phyloP scores from a whole-genome alignment of 2,797 vertebrate genomes.

The Fistularia tabacaria region DNA sequence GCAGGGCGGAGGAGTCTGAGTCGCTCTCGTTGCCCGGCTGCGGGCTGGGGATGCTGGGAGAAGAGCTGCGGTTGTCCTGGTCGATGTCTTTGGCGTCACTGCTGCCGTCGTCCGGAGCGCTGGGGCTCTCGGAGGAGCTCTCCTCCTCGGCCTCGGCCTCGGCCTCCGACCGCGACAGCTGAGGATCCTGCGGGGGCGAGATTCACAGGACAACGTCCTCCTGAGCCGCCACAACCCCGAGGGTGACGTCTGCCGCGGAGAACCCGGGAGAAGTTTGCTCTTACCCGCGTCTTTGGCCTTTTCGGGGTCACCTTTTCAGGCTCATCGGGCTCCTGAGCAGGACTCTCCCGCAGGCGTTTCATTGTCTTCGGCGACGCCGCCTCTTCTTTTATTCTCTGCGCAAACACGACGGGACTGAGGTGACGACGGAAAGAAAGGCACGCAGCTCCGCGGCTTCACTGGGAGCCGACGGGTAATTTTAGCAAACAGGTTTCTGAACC shows the following conservation, averaged over 20 bases:
- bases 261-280: slow-evolving; percentile 1
- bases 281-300: slow-evolving; percentile 90
- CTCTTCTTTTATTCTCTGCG: slow-evolving; percentile 92
- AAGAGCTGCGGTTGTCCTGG: slow-evolving; percentile 99
- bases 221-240: background rate
- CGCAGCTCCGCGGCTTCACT: too few species aligned
- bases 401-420: too few species aligned
- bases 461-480: too few species aligned
- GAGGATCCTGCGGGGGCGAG: slow-evolving; percentile 77
- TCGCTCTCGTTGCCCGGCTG: slow-evolving; percentile 97
- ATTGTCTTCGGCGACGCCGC: slow-evolving; percentile 84
- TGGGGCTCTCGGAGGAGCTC: slow-evolving; percentile 96
- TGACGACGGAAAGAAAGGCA: too few species aligned
- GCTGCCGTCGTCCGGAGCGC: slow-evolving; percentile 94
- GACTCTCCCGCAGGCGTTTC: slow-evolving; percentile 89
- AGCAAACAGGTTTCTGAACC: too few species aligned
- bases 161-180: slow-evolving; percentile 84
- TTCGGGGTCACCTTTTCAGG: slow-evolving; percentile 84
- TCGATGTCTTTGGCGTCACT: slow-evolving; percentile 99
- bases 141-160: slow-evolving; percentile 84
- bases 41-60: slow-evolving; percentile 96
- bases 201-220: background rate
- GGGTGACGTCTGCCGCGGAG: too few species aligned
- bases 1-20: slow-evolving; percentile 91
- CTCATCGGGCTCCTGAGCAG: slow-evolving; percentile 83